phyloP scores from a whole-genome alignment of 2,888 invertebrate species.

The Hypena proboscidalis region DNA sequence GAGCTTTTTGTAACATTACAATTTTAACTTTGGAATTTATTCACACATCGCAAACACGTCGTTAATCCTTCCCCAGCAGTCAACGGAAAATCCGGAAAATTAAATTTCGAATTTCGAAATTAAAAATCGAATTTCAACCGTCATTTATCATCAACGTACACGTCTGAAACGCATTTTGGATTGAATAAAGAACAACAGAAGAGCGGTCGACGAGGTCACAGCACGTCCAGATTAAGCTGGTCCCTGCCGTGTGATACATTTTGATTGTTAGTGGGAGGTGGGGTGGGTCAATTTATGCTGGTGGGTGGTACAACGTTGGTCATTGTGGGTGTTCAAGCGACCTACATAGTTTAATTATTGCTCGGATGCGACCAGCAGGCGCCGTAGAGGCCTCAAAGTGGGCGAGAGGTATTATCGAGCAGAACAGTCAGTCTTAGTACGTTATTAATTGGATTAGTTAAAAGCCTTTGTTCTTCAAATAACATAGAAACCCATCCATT shows the following conservation, averaged over 20 bases:
- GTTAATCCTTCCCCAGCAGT: slow-evolving; percentile 39
- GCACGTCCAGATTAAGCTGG: slow-evolving; percentile 53
- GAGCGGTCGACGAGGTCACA: slow-evolving; percentile 65
- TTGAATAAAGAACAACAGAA: slow-evolving; percentile 75
- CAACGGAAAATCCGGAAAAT: slow-evolving; percentile 28
- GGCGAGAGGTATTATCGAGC: slow-evolving; percentile 65
- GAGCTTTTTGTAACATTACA: no score
- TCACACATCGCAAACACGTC: slow-evolving; percentile 28
- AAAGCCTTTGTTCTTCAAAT: no score
- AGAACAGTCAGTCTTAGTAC: slow-evolving; percentile 35
- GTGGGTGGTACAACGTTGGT: slow-evolving; percentile 61
- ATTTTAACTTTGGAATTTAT: not conserved
- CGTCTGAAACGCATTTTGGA: slow-evolving; percentile 68
- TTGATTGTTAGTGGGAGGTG: slow-evolving; percentile 58
- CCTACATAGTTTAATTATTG: slow-evolving; percentile 82
- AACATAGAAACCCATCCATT: no score
- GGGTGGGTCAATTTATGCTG: slow-evolving; percentile 54
- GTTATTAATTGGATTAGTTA: slow-evolving; percentile 12
- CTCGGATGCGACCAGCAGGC: slow-evolving; percentile 78
- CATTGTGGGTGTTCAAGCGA: slow-evolving; percentile 78
- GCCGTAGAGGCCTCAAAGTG: slow-evolving; percentile 69
- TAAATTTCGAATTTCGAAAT: slow-evolving; percentile 38
- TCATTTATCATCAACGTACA: slow-evolving; percentile 50
- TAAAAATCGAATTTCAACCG: slow-evolving; percentile 44
- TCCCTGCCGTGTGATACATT: slow-evolving; percentile 48